phyloP scores from a whole-genome alignment of 2,113 vertebrate genomes.

The Eurystomus gularis region DNA sequence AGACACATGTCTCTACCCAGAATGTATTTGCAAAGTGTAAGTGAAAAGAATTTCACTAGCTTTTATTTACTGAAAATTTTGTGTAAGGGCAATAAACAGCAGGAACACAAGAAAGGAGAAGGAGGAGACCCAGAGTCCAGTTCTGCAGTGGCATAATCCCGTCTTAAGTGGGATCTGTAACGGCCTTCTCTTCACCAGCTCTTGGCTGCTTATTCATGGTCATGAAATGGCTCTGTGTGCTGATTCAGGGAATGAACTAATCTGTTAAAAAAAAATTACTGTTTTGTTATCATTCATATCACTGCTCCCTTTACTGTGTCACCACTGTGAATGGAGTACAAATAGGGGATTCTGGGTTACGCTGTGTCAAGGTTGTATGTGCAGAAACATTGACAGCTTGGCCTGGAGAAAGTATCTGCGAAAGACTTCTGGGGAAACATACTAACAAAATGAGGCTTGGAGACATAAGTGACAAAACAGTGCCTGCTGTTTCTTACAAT shows the following conservation, averaged over 20 bases:
- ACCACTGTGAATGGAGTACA: not conserved
- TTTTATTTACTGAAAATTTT: not conserved
- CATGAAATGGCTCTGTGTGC: not conserved
- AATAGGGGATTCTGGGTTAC: not conserved
- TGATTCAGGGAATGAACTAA: not conserved
- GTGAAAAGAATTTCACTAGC: not conserved
- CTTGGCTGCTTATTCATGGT: not conserved
- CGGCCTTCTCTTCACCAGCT: not conserved
- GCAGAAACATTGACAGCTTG: not conserved
- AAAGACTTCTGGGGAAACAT: not conserved
- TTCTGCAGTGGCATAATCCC: not conserved
- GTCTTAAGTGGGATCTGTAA: not conserved
- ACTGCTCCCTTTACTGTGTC: not conserved
- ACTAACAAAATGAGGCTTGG: not conserved
- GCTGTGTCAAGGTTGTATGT: not conserved
- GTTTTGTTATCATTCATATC: not conserved
- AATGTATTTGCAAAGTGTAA: not conserved
- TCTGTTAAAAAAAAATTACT: not conserved
- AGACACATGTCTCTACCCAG: not conserved
- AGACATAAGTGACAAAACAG: not conserved
- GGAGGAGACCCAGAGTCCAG: not conserved
- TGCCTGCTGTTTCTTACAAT: not conserved
- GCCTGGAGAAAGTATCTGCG: not conserved
- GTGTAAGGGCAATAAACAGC: not conserved
- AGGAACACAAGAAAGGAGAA: not conserved